A percentile compares a stretch with the other conserved stretches of the same genome.
phyloP scores from a whole-genome alignment of 1,140 invertebrate species.

The Lepidostoma basale region DNA sequence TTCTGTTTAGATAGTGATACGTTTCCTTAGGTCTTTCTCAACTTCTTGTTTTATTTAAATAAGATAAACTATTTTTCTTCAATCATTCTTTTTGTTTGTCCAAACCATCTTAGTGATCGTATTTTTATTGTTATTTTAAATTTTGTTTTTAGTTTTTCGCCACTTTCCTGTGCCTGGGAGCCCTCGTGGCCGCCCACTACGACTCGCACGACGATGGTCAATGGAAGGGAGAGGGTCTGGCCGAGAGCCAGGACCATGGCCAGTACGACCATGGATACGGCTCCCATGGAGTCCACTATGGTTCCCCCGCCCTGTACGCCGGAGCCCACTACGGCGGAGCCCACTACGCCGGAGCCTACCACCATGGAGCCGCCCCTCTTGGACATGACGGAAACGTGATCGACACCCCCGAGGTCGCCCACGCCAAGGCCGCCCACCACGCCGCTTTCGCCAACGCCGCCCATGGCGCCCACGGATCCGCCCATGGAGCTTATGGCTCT shows the following conservation, averaged over 20 bases:
- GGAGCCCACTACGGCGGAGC: slow-evolving; percentile 48
- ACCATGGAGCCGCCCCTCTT: slow-evolving; percentile 35
- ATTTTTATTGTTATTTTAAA: neutral
- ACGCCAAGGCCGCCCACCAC: slow-evolving; percentile 58
- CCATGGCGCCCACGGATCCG: slow-evolving; percentile 43
- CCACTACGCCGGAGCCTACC: slow-evolving; percentile 48
- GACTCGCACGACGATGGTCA: neutral
- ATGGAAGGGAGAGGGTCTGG: slow-evolving; percentile 23
- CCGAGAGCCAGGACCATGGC: slow-evolving; percentile 35
- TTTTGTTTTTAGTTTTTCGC: slow-evolving; percentile 27
- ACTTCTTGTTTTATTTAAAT: too few species aligned
- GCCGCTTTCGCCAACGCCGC: slow-evolving; percentile 46
- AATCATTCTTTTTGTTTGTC: too few species aligned
- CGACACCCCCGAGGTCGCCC: slow-evolving; percentile 57
- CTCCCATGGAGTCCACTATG: slow-evolving; percentile 6
- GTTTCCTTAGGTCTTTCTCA: too few species aligned
- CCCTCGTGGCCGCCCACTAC: slow-evolving; percentile 18
- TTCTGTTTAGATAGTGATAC: too few species aligned
- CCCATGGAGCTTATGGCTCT: slow-evolving; percentile 38
- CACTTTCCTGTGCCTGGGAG: slow-evolving; percentile 28
- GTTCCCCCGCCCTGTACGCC: slow-evolving; percentile 16
- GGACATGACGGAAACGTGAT: slow-evolving; percentile 51
- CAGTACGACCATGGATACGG: slow-evolving; percentile 22
- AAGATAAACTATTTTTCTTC: too few species aligned
- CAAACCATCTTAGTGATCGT: too few species aligned